Evolutionary conservation across 2,113 vertebrate genomes (phyloP).

Genomic region (Rhinogobius similis): DNA sequence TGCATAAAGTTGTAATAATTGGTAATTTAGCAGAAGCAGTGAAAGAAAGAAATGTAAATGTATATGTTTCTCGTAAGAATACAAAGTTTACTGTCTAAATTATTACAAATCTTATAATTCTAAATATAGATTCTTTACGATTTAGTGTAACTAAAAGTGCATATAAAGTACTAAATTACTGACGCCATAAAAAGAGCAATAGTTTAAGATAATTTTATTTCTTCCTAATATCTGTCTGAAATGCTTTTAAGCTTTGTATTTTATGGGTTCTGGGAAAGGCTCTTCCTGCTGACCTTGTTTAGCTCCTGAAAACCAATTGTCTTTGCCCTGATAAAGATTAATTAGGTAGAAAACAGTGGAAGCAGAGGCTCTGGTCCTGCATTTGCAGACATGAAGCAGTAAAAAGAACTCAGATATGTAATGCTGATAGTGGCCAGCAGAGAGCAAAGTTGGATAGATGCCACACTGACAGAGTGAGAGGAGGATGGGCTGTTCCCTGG

Average conservation of each 20-base stretch:
- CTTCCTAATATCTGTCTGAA: not conserved
- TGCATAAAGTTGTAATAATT: not conserved
- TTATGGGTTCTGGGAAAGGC: slow-evolving; percentile 5
- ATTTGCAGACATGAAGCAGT: not conserved
- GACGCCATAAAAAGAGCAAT: not conserved
- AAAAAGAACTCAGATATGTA: slow-evolving; percentile 36
- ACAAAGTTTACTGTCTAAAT: not conserved
- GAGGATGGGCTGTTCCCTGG: slow-evolving; percentile 14
- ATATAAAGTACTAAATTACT: not conserved
- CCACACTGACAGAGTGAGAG: slow-evolving; percentile 8
- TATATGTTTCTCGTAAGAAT: not conserved
- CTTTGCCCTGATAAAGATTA: not conserved
- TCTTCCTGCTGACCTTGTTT: slow-evolving; percentile 1
- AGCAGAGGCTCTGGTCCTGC: not conserved
- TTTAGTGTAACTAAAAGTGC: not conserved
- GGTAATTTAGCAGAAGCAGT: not conserved
- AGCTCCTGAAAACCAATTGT: not conserved
- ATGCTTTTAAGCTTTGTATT: not conserved
- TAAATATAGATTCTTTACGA: not conserved
- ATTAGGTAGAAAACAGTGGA: slow-evolving; percentile 9
- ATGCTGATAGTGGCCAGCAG: slow-evolving; percentile 61
- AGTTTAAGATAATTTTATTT: not conserved
- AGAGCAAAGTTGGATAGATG: slow-evolving; percentile 66
- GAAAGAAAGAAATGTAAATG: not conserved
- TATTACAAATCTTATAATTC: not conserved